Base-by-base conservation (phyloP, 2,888 invertebrate species). In the Parapristionchus giblindavisi region DNA sequence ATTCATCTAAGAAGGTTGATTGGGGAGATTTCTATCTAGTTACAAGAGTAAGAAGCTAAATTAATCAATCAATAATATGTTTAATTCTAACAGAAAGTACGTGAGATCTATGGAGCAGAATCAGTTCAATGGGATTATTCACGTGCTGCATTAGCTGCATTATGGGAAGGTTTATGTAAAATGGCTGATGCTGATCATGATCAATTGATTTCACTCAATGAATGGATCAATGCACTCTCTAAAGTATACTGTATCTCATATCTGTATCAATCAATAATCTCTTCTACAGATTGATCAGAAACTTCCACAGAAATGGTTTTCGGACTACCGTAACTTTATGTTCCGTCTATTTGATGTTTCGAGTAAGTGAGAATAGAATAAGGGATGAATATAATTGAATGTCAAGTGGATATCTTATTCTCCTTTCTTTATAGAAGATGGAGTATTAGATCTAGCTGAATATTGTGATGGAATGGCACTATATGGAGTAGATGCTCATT, bases 281-380 rank as follows among this genome's bases (percentile, higher is more conserved):
- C 11, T 27, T 38, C 21, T 3, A 14, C 58, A 83, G 75, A 77
- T 78, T 24, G 77, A 81, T 61, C 58, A 74, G 54, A 79, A 83
- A 56, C 80, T 82, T 14, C 81, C 82, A 58, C 85, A 85, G 27
- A 80, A 81, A 60, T 87, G 87, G 87, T 86, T 88, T 78, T 76
- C 76, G 40, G 84, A 87, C 61, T 87, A 87, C 78, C 78, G 78
- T 51, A 80, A 76, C 70, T 88, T 84, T 77, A 85, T 87, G 85
- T 87, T 87, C 85, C 87, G 88, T 77, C 80, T 87, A 65, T 87
- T 87, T 77, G 87, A 87, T 70, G 87, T 87, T 36, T 85, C 85
- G 0, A 84, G 87, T 85, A 32, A 72, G 72, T 48, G 3, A 2
- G 11, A 5, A 14, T 21, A n/a, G n/a, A n/a, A n/a, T n/a, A n/a